A percentile compares a stretch with the other conserved stretches of the same genome.
These are phyloP conservation scores for Oreochromis spilurus DNA, from an alignment of 2,113 vertebrate species.

Conservation along the genomic window DNA sequence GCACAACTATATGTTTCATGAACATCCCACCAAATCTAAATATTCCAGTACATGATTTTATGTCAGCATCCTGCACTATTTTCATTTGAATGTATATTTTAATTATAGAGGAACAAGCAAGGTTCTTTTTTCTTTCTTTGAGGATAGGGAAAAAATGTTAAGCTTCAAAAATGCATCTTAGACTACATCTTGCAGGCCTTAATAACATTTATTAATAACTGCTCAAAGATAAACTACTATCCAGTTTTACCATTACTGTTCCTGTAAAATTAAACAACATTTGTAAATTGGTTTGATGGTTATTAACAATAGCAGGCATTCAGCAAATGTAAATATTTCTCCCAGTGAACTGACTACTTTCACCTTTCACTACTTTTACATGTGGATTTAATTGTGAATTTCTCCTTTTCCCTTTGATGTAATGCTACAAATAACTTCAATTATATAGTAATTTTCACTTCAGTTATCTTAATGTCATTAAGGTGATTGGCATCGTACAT, in stretches of 20 bases:
- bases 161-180: background rate
- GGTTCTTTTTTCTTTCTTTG: background rate
- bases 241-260: background rate
- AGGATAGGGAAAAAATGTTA: fast-evolving
- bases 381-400: background rate
- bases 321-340: background rate
- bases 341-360: background rate
- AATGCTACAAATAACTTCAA: background rate
- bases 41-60: background rate
- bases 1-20: background rate
- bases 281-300: background rate
- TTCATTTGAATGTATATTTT: background rate
- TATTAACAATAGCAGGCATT: background rate
- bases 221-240: background rate
- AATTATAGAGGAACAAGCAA: background rate
- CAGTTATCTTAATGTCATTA: background rate
- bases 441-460: background rate
- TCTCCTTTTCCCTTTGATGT: background rate
- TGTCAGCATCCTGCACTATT: background rate
- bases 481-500: background rate
- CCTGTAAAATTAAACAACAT: background rate
- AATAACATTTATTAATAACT: background rate
- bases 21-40: background rate
- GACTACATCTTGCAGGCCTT: background rate
- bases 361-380: background rate